A percentile compares a stretch with the other conserved stretches of the same genome.
phyloP scores from a whole-genome alignment of 2,113 vertebrate genomes.

The Accipiter cooperii region DNA sequence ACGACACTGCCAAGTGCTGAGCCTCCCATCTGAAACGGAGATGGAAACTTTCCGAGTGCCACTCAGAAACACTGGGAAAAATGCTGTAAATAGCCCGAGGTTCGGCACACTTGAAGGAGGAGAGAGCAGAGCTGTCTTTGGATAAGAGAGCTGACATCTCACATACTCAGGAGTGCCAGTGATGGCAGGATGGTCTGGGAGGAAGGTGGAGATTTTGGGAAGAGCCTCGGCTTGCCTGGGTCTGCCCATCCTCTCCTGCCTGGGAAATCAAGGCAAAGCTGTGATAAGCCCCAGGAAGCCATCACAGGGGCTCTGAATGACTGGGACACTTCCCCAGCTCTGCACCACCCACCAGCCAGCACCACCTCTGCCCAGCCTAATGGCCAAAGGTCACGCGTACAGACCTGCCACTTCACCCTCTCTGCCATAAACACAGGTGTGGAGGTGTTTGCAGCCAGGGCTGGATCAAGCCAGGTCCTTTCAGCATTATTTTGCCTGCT shows the following conservation, averaged over 20 bases:
- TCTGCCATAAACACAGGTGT: background rate
- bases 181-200: background rate
- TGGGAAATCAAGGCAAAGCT: background rate
- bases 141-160: background rate
- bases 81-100: background rate
- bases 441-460: background rate
- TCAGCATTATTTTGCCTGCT: background rate
- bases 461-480: background rate
- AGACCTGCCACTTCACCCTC: background rate
- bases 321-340: background rate
- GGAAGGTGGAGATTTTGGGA: background rate
- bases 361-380: background rate
- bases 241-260: background rate
- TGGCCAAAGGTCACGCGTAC: fast-evolving
- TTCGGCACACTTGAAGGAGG: background rate
- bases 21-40: background rate
- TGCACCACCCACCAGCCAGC: background rate
- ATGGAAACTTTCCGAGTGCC: background rate
- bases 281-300: background rate
- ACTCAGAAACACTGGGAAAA: background rate
- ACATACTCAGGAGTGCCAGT: fast-evolving
- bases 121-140: background rate
- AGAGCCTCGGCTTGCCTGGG: background rate
- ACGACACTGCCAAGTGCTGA: background rate
- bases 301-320: background rate